Base-by-base conservation (phyloP, 2,888 invertebrate species). In the Cosmorhoe ocellata region DNA sequence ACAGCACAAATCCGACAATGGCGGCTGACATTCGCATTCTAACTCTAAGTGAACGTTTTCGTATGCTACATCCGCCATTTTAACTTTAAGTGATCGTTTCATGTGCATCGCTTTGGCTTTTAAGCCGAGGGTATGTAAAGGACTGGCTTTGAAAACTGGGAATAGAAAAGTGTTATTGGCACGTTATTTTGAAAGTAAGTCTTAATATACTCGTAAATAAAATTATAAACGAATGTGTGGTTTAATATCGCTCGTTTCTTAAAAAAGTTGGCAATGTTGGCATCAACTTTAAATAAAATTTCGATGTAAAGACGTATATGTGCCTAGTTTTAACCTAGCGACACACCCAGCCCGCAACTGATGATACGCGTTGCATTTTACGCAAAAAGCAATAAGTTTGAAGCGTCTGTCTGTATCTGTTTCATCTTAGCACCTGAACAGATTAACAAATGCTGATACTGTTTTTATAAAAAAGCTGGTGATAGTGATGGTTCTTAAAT, bases 1-100 rank as follows among this genome's bases (percentile, higher is more conserved):
- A 57, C 51, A 66, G 65, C 70, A 67, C 69, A 68, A 62, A 50
- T 57, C 62, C 65, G 58, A 57, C 61, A 56, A 18, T 58, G 59
- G 62, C 66, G 61, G 59, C 64, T 51, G 32, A 59, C 24, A 40
- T 52, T 47, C 66, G 59, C 51, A 31, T 43, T 46, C 32, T 26
- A 7, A 30, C 40, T 36, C 34, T 47, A 47, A 24, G 47, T 30
- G 47, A 47, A 27, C 46, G 46, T 28, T 47, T 47, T 11, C 33
- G 46, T n/a, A 28, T 39, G 39, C 32, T 38, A 24, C 50, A 39
- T 30, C 9, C 44, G 39, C 44, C 50, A 45, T 45, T 46, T 22
- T 46, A 28, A 36, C 37, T 37, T 41, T 37, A 48, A 42, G 46
- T 33, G 46, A 39, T 31, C 38, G 45, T 13, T 38, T 30, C 14